Conservation (phyloP, 2,797 vertebrate genomes). For the Helarctos malayanus region DNA sequence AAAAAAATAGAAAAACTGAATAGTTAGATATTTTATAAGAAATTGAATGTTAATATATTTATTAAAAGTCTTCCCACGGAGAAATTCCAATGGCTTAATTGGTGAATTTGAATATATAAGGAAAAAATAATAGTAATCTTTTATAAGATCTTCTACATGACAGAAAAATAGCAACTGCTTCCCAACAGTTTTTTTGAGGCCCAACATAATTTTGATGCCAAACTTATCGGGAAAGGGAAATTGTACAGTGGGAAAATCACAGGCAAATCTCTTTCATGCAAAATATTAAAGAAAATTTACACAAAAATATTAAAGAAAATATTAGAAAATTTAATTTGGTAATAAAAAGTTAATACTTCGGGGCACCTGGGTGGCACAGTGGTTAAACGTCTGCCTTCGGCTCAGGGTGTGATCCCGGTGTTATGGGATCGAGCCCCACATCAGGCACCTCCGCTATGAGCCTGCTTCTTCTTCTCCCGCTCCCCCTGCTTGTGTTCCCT, state of each 20-base stretch:
- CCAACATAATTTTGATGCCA: neutral
- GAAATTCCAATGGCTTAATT: neutral
- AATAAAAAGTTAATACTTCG: neutral
- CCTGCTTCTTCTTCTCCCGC: too few relatives aligned
- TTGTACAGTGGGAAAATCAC: neutral
- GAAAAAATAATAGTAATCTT: neutral
- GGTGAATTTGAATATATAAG: neutral
- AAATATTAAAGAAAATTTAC: neutral
- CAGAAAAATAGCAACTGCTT: neutral
- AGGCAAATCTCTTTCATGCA: neutral
- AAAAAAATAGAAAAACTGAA: neutral
- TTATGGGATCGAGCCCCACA: too few relatives aligned
- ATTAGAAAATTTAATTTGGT: neutral
- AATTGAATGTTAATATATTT: neutral
- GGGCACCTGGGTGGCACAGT: too few relatives aligned
- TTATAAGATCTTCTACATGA: neutral
- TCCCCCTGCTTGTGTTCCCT: too few relatives aligned
- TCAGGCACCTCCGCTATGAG: too few relatives aligned
- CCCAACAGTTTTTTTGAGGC: neutral
- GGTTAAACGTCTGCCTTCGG: too few relatives aligned
- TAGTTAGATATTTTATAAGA: neutral
- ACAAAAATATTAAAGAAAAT: neutral
- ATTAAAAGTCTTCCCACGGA: neutral
- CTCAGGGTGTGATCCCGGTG: too few relatives aligned
- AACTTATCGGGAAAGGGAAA: neutral